These are phyloP conservation scores for Zaprionus capensis DNA, from an alignment of 1,140 invertebrate species.

Conservation along the genomic window DNA sequence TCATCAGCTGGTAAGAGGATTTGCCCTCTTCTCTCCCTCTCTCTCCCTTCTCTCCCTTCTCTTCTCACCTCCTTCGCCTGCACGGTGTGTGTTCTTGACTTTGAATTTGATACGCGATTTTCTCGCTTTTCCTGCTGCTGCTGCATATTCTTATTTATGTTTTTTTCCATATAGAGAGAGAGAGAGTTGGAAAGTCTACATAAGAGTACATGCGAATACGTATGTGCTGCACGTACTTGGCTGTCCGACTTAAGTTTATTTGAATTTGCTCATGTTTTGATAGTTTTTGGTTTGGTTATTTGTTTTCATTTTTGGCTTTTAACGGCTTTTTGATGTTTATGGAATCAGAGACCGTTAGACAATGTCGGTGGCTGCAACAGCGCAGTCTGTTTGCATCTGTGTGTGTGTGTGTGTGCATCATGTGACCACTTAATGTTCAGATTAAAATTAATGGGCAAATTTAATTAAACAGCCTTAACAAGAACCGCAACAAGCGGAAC, in stretches of 20 bases:
- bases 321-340: slow-evolving; percentile 2
- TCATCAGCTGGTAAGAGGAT: slow-evolving; percentile 37
- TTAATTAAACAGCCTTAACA: slow-evolving; percentile 69
- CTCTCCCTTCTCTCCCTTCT: slow-evolving; percentile 32
- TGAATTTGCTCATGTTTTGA: slow-evolving; percentile 19
- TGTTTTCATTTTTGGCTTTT: slow-evolving; percentile 9
- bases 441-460: slow-evolving; percentile 73
- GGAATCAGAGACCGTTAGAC: not conserved
- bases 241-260: slow-evolving; percentile 7
- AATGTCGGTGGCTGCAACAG: not conserved
- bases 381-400: not conserved
- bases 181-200: not conserved
- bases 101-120: slow-evolving; percentile 17
- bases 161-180: slow-evolving; percentile 1
- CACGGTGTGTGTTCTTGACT: slow-evolving; percentile 11
- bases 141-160: slow-evolving; percentile 9
- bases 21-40: slow-evolving; percentile 35
- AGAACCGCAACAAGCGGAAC: slow-evolving; percentile 40
- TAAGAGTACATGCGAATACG: not conserved
- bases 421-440: slow-evolving; percentile 52
- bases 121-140: not conserved
- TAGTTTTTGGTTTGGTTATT: slow-evolving; percentile 15
- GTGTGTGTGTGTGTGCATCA: not conserved
- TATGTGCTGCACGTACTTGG: not conserved
- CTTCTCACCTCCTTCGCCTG: not conserved